These are phyloP conservation scores for Drosophila nasuta DNA, from an alignment of 1,140 invertebrate genomes.

Conservation along the genomic window DNA sequence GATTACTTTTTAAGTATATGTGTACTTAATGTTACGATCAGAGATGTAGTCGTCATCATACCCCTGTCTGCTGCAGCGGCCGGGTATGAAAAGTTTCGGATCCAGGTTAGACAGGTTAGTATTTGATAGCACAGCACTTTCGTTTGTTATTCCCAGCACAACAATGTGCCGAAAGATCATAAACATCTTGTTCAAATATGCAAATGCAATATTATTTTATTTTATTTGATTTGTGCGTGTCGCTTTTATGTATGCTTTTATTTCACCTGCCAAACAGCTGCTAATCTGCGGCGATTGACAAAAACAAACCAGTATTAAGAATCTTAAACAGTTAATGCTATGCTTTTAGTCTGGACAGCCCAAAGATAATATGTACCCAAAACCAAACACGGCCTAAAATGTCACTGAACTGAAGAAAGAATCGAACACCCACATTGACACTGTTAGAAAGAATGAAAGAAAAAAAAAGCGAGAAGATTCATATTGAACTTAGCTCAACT, in stretches of 20 bases:
- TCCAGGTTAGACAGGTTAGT: constrained; percentile 53
- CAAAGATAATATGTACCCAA: not conserved
- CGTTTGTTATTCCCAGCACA: constrained; percentile 50
- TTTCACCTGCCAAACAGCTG: constrained; percentile 30
- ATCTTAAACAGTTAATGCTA: constrained; percentile 11
- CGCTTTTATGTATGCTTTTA: constrained; percentile 35
- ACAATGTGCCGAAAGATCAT: constrained; percentile 59
- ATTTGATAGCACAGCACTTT: constrained; percentile 57
- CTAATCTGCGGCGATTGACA: constrained; percentile 22
- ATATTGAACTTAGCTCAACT: constrained; percentile 34
- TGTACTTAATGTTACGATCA: too few relatives aligned
- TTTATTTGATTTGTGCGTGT: constrained; percentile 51
- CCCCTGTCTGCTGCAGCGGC: not conserved
- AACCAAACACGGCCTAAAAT: constrained; percentile 7
- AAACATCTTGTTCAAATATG: constrained; percentile 58
- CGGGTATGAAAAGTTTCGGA: constrained; percentile 17
- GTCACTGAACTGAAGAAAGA: constrained; percentile 40
- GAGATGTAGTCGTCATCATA: not conserved
- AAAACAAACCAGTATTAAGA: constrained; percentile 45
- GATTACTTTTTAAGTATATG: too few relatives aligned
- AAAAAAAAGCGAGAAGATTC: not conserved
- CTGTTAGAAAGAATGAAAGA: not conserved
- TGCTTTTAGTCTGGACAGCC: constrained; percentile 9
- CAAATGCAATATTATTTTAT: constrained; percentile 51
- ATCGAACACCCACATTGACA: constrained; percentile 37